Conservation (phyloP, 2,888 invertebrate genomes). For the Sinodicranocentrus sp. region DNA sequence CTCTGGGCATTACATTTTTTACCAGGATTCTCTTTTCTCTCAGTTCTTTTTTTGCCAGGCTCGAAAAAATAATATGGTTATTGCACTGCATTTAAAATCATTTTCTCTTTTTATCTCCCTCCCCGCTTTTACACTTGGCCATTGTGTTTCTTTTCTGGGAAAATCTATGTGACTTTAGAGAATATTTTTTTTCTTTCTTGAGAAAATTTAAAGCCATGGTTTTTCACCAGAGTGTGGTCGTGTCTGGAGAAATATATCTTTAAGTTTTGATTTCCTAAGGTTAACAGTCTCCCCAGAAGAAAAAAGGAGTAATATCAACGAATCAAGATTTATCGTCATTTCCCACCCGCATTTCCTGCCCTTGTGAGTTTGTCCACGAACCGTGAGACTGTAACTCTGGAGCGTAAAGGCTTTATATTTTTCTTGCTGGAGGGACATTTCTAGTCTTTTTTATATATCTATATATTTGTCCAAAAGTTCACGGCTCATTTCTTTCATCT, state of each 20-base stretch:
- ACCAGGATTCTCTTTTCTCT: background rate
- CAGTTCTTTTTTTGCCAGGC: slow-evolving; percentile 2
- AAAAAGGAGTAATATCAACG: slow-evolving; percentile 45
- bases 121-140: background rate
- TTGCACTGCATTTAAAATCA: slow-evolving; percentile 57
- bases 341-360: slow-evolving; percentile 6
- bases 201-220: too few species aligned
- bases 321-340: slow-evolving; percentile 58
- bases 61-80: slow-evolving; percentile 41
- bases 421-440: background rate
- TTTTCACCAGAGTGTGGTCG: too few species aligned
- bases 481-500: background rate
- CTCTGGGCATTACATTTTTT: too few species aligned
- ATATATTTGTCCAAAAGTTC: too few species aligned
- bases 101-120: slow-evolving; percentile 5
- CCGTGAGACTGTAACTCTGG: background rate
- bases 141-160: background rate
- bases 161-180: background rate
- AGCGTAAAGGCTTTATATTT: too few species aligned
- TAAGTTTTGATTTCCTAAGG: background rate
- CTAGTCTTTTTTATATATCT: background rate
- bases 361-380: background rate
- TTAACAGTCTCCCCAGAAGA: background rate
- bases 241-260: too few species aligned
- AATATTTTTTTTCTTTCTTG: background rate